Percentiles rank a stretch among this genome's conserved stretches.
Evolutionary conservation across 2,797 vertebrate genomes (phyloP).

Genomic region (Hoplostethus atlanticus): DNA sequence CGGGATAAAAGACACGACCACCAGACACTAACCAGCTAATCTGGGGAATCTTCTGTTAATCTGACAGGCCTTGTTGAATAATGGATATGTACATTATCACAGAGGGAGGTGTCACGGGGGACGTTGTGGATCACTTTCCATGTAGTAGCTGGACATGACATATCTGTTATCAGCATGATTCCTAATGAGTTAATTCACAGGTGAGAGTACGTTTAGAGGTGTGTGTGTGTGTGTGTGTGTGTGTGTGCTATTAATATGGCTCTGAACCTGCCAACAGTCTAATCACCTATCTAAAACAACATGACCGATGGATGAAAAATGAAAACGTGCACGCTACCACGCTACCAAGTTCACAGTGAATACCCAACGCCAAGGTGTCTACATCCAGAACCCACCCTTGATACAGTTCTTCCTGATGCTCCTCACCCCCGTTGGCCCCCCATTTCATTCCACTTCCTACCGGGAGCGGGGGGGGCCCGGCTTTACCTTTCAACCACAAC

Average conservation of each 20-base stretch:
- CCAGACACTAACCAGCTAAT: conserved; percentile 68
- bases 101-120: conserved; percentile 59
- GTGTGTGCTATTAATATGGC: conserved; percentile 37
- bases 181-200: conserved; percentile 69
- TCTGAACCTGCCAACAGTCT: conserved; percentile 48
- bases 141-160: conserved; percentile 50
- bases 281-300: conserved; percentile 58
- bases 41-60: conserved; percentile 69
- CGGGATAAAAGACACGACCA: conserved; percentile 65
- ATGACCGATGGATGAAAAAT: conserved; percentile 66
- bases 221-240: background rate
- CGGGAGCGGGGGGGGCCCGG: conserved; percentile 45
- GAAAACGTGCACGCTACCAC: conserved; percentile 31
- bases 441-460: conserved; percentile 60
- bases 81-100: conserved; percentile 77
- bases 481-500: conserved; percentile 75
- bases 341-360: conserved; percentile 42
- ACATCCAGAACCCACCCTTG: conserved; percentile 41
- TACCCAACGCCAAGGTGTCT: conserved; percentile 37
- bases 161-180: conserved; percentile 58
- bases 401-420: conserved; percentile 20
- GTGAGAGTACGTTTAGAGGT: conserved; percentile 38
- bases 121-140: conserved; percentile 45
- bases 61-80: conserved; percentile 69
- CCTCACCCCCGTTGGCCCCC: conserved; percentile 36